These are phyloP conservation scores for Halcyon leucocephala DNA, from an alignment of 2,797 vertebrate species.

Conservation along the genomic window DNA sequence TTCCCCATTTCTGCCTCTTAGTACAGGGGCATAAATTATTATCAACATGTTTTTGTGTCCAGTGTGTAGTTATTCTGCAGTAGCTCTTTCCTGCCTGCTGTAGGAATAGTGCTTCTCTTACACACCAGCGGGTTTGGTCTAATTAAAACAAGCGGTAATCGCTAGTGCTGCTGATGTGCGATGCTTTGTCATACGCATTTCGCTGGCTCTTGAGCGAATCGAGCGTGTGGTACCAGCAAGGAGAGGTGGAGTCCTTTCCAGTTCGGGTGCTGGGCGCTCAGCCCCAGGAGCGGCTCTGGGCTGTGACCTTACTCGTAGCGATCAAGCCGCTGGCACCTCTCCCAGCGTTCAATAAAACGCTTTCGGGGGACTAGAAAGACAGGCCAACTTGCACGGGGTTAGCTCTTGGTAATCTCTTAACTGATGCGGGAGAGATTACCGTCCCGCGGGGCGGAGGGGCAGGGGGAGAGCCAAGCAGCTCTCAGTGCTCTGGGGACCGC, in stretches of 20 bases:
- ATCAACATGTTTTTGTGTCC: neutral
- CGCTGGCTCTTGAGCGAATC: neutral
- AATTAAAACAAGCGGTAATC: neutral
- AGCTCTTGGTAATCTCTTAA: neutral
- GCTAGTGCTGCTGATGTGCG: neutral
- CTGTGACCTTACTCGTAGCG: neutral
- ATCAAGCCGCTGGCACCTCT: neutral
- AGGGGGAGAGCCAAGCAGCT: neutral
- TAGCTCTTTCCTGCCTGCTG: fast-evolving
- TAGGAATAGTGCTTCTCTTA: neutral
- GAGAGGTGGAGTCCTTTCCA: neutral
- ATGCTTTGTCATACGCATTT: neutral
- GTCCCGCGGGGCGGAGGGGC: neutral
- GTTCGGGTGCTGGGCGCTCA: fast-evolving
- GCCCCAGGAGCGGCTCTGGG: neutral
- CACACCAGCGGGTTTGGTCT: neutral
- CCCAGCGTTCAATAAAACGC: neutral
- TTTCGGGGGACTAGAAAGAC: neutral
- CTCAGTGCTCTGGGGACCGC: neutral
- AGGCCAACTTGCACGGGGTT: neutral
- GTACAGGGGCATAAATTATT: neutral
- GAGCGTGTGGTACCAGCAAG: no score
- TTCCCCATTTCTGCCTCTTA: neutral
- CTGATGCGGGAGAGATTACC: neutral
- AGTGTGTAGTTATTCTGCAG: neutral